Base-by-base conservation (phyloP, 2,797 vertebrate genomes). In the Natrix natrix region DNA sequence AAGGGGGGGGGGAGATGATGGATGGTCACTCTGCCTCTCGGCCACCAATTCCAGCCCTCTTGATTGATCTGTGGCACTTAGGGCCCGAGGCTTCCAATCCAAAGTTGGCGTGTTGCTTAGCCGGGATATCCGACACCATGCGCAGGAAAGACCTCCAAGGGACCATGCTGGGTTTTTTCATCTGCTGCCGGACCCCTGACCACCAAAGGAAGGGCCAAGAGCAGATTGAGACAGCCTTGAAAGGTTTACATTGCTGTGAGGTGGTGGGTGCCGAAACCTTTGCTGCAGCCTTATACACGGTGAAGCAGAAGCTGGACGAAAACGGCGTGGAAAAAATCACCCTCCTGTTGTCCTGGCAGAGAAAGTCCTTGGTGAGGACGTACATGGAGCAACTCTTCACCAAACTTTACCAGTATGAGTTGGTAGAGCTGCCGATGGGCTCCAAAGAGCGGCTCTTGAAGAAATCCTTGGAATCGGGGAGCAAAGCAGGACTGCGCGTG, bases 341-440 rank as follows among this genome's bases (percentile, higher is more conserved):
- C 92, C 95, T 99, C 48, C 92, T 98, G 88, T 98, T 98, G 2
- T 98, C 97, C 0, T 8, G 87, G 6, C 92, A 92, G 32, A 98
- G 98, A 78, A 98, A 95, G 86, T 92, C 69, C 2, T 86, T 96
- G 92, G 96, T 99, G 96, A 97, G 96, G 89, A 86, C 94, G 14
- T 99, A 98, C 94, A 93, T 98, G 95, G 92, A 97, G 55, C 96
- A 96, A 89, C 98, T 99, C 14, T 99, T 99, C 91, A 99, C 99
- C 11, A 86, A 94, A 2, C 95, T 98, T 56, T 99, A 99, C 95
- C 95, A 69, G 22, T 98, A 99, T 86, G 96, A 98, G 0, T 99
- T 98, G 90, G 93, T 96, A 69, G 94, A 97, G 91, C 96, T 95
- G 52, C 93, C 94, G 63, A 4, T 92, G 63, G 32, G 88, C 89